Base-by-base conservation (phyloP, 2,888 invertebrate genomes). In the Exocentrus adspersus region DNA sequence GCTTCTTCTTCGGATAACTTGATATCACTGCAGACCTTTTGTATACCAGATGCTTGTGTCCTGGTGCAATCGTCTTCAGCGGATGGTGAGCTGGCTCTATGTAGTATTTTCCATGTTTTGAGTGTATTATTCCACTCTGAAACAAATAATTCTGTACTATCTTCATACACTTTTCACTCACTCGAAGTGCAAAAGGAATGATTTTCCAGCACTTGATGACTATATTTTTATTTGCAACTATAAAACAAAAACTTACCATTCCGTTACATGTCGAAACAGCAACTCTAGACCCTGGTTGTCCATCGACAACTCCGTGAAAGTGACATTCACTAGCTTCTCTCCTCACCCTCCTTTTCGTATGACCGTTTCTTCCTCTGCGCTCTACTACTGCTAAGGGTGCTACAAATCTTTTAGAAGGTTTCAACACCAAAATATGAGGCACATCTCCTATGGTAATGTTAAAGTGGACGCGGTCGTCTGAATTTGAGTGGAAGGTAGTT, bases 191-290 rank as follows among this genome's bases (percentile, higher is more conserved):
- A 64, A 57, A 24, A 60, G 60, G 21, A 50, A 6, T 60, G 53
- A 60, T 20, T 20, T 24, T 24, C 24, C 24, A 24, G 4, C 4
- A 24, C 24, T 7, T 3, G 7, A 5, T 24, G 24, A 24, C 24
- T 24, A n/a, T n/a, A n/a, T n/a, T n/a, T n/a, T n/a, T n/a, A n/a
- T n/a, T n/a, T n/a, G n/a, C n/a, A n/a, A n/a, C n/a, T n/a, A n/a
- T n/a, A n/a, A n/a, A n/a, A n/a, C n/a, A 48, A 53, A 28, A 24
- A 85, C 92, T 91, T 82, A 94, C 94, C 87, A 94, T 84, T 77
- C 94, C 94, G 79, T 91, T 87, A 80, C 94, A 95, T 14, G 93
- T 88, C 10, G 93, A 93, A 60, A 95, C 80, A 14, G 94, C 93
- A 53, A 93, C 91, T 68, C 84, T 87, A 32, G 93, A 93, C 60